A percentile compares a stretch with the other conserved stretches of the same genome.
These are phyloP conservation scores for Pachycephus smyrnensis DNA, from an alignment of 2,888 invertebrate genomes.

Conservation along the genomic window DNA sequence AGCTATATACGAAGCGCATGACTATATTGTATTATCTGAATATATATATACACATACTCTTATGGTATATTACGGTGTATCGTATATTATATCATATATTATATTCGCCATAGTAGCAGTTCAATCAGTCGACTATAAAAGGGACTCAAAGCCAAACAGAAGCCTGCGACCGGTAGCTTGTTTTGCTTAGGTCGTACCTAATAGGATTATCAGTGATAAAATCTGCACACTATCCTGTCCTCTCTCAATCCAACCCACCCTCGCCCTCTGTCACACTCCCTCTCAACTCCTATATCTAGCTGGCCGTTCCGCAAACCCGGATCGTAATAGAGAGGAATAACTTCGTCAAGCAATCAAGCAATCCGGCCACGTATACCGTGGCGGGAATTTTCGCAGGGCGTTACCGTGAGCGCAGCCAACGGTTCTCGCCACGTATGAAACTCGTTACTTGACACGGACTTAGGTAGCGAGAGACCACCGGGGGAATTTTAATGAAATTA, in stretches of 20 bases:
- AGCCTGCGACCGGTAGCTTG: constrained; percentile 5
- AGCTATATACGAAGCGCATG: no score
- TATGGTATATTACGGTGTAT: background rate
- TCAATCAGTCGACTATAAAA: constrained; percentile 26
- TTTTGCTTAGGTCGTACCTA: constrained; percentile 15
- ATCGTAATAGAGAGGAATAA: constrained; percentile 6
- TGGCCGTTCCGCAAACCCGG: background rate
- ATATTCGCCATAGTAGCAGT: background rate
- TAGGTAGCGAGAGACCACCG: background rate
- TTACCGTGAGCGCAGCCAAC: background rate
- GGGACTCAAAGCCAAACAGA: constrained; percentile 23
- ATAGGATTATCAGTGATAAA: constrained; percentile 18
- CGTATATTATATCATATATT: background rate
- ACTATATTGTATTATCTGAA: background rate
- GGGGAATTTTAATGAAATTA: background rate
- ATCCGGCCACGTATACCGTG: background rate
- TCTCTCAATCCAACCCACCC: background rate
- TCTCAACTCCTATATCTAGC: background rate
- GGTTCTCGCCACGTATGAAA: background rate
- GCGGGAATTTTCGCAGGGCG: background rate
- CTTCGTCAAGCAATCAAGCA: constrained; percentile 1
- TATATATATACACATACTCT: background rate
- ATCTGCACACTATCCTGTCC: background rate
- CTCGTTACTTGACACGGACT: background rate
- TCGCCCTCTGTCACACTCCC: background rate